Percentiles rank a stretch among this genome's conserved stretches.
phyloP scores from a whole-genome alignment of 2,113 vertebrate species.

The Ellobius talpinus region DNA sequence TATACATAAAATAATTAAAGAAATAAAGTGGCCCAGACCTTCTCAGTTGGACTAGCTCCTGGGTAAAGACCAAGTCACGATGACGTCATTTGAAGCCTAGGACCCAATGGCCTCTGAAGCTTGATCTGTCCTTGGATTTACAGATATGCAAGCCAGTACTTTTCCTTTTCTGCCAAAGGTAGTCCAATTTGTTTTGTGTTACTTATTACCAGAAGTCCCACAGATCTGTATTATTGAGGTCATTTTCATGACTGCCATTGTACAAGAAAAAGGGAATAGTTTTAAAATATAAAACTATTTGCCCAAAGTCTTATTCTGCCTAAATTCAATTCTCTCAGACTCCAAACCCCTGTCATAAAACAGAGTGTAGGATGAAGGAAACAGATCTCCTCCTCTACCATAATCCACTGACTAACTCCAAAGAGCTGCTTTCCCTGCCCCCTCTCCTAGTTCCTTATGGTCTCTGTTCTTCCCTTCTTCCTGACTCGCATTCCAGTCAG shows the following conservation, averaged over 20 bases:
- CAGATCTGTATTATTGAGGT: not conserved
- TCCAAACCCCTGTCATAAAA: constrained; percentile 32
- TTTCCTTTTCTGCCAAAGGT: not conserved
- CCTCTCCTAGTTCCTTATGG: not conserved
- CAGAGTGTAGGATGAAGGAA: not conserved
- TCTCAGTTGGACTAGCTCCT: not conserved
- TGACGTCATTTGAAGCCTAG: not conserved
- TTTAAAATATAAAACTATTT: constrained; percentile 43
- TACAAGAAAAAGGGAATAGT: not conserved
- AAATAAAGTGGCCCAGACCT: not conserved
- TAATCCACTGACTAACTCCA: not conserved
- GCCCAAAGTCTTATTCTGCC: constrained; percentile 38
- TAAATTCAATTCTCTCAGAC: constrained; percentile 19
- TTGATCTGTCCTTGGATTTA: not conserved
- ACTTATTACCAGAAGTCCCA: constrained; percentile 35
- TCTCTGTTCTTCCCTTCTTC: not conserved
- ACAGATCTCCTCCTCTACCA: not conserved
- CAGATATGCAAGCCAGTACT: not conserved
- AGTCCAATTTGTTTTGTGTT: constrained; percentile 59
- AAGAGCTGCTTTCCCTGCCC: not conserved
- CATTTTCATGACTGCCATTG: constrained; percentile 1
- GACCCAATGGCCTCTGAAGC: not conserved
- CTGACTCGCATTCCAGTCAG: not conserved
- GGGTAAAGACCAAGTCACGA: not conserved
- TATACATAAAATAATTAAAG: not conserved